A percentile compares a stretch with the other conserved stretches of the same genome.
Conservation (phyloP, 2,113 vertebrate genomes). For the Todiramphus saurophagus region DNA sequence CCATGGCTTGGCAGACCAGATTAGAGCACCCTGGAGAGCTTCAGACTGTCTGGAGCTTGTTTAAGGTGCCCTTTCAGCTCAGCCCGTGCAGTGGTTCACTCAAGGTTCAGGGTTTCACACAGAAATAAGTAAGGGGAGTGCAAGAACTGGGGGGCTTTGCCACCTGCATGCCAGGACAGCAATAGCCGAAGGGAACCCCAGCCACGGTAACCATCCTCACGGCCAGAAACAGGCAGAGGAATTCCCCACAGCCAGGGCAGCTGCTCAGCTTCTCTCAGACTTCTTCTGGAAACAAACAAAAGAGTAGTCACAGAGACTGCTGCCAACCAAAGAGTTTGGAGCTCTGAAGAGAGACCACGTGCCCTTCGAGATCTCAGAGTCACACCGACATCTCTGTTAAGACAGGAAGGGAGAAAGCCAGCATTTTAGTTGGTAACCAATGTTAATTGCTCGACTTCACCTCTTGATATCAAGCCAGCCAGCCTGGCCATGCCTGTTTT, state of each 20-base stretch:
- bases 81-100: neutral
- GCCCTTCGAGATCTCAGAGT: neutral
- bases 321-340: neutral
- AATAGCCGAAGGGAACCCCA: neutral
- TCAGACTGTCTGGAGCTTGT: neutral
- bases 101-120: neutral
- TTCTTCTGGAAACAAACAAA: neutral
- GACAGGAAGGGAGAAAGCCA: neutral
- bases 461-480: neutral
- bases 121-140: neutral
- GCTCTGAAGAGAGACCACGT: neutral
- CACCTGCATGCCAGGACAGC: neutral
- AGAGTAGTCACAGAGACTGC: neutral
- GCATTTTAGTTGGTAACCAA: neutral
- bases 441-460: neutral
- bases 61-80: constrained; percentile 18
- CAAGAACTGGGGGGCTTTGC: neutral
- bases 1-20: neutral
- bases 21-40: constrained; percentile 20
- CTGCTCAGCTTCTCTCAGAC: neutral
- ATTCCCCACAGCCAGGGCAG: neutral
- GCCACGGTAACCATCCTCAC: neutral
- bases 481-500: neutral
- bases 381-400: neutral
- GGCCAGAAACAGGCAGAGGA: neutral